Conservation (phyloP, 2,888 invertebrate genomes). For the Drosophila prostipennis region DNA sequence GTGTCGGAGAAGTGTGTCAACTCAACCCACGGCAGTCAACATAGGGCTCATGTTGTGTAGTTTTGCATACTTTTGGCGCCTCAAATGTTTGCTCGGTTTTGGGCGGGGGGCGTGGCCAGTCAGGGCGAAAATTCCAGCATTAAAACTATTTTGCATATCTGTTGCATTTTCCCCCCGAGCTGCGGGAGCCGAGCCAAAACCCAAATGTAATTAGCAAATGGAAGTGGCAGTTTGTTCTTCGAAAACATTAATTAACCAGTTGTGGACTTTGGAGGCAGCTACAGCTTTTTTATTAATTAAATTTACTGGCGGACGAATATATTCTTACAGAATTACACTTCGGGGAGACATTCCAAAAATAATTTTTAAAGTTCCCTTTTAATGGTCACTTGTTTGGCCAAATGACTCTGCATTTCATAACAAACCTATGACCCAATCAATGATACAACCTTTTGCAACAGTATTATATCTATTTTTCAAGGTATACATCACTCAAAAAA, state of each 20-base stretch:
- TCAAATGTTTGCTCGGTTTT: constrained; percentile 37
- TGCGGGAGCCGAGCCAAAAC: constrained; percentile 42
- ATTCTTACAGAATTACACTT: not conserved
- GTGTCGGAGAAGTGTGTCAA: constrained; percentile 57
- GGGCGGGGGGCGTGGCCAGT: constrained; percentile 12
- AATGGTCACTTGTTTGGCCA: too few species aligned
- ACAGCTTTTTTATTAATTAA: not conserved
- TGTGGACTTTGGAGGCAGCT: not conserved
- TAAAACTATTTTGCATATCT: constrained; percentile 62
- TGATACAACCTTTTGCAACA: too few species aligned
- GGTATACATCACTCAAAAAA: too few species aligned
- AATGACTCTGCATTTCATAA: too few species aligned
- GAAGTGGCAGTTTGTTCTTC: constrained; percentile 17
- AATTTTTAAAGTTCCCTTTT: not conserved
- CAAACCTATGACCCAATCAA: too few species aligned
- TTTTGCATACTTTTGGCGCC: constrained; percentile 54
- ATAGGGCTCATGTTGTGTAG: constrained; percentile 34
- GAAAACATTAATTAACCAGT: constrained; percentile 10
- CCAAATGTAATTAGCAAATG: constrained; percentile 66
- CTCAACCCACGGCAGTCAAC: constrained; percentile 54
- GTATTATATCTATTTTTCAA: too few species aligned
- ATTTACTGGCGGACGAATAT: not conserved
- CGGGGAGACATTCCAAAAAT: not conserved
- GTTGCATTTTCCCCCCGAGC: constrained; percentile 50
- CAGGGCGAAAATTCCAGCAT: constrained; percentile 10